Evolutionary conservation across 1,140 invertebrate genomes (phyloP), one percentile per base, ranked within the genome.

Genomic region (Bombus turneri): DNA sequence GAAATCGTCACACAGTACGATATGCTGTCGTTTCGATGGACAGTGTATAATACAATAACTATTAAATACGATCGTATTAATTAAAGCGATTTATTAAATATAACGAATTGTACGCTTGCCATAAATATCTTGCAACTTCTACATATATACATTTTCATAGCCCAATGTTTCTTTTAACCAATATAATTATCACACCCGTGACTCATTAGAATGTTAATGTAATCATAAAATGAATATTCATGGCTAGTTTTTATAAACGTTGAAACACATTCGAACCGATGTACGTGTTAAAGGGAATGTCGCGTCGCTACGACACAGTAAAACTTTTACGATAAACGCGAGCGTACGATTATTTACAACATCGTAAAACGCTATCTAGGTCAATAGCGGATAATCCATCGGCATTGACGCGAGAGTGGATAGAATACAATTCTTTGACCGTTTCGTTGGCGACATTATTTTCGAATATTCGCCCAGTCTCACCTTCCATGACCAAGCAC

Each of bases 291-390:
- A 53, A 53, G 47, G 47, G 1, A 53, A 53, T 18, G 18, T 53
- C 18, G 47, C 47, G 47, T 22, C 59, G 28, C 59, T n/a, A 62
- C 34, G 28, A 12, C 12, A 71, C 53, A 4, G n/a, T 83, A 83
- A 76, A 83, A 83, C 2, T 39, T 83, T 83, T 76, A 68, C 81
- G 41, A 62, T 22, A n/a, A 5, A 10, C 53, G 43, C 25, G 28
- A 28, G n/a, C 64, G 39, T 53, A 39, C 25, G 53, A 83, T 80
- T 73, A 85, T 85, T 85, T 53, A 72, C 68, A 72, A 79, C 28
- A 3, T 3, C 39, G 47, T 13, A n/a, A 84, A 71, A 79, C 53
- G 74, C 47, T 37, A 68, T 78, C 47, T 69, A n/a, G 74, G 43
- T 69, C 74, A 39, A 78, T 71, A 31, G 64, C 18, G 73, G 74